Evolutionary conservation across 2,888 invertebrate species (phyloP), one percentile per base, ranked within the genome.

Genomic region (Synergus itoensis): DNA sequence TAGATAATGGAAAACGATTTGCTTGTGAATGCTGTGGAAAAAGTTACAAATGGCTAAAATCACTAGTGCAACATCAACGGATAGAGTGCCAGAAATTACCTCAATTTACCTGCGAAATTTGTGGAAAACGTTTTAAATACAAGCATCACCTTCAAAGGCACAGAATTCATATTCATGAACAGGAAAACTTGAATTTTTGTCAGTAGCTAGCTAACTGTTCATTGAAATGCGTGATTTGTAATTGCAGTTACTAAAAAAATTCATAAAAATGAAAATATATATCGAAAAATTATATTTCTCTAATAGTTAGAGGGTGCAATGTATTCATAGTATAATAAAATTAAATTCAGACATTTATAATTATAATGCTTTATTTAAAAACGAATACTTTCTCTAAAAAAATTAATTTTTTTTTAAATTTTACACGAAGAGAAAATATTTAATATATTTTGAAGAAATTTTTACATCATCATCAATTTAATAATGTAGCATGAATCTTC

Each of bases 91-190:
- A 89, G 4, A 91, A 90, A 76, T 79, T 84, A 9, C 92, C 92
- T 4, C 88, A 88, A 69, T 92, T 91, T 81, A 81, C 80, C 64
- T 93, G 93, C 82, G 85, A 88, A 7, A 78, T 88, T 43, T 93
- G 93, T 82, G 89, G 87, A 41, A 88, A 92, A 79, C 88, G 88
- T 63, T 92, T 93, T 84, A 93, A 93, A 88, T 92, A 93, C 83
- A 94, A 93, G 80, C 93, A 93, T 86, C 93, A 93, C 86, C 87
- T 94, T 2, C 11, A 82, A 8, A 89, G 88, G 75, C 90, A 90
- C 67, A 14, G 21, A 62, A 5, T 14, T 28, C 12, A 14, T 60
- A 11, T 21, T 14, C 62, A 62, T 62, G 1, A 57, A 18, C 5
- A 4, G 7, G 5, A 36, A 36, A 36, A 36, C 36, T 36, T 36